A percentile compares a stretch with the other conserved stretches of the same genome.
Evolutionary conservation across 1,140 invertebrate genomes (phyloP).

Genomic region (Bombyx mori): DNA sequence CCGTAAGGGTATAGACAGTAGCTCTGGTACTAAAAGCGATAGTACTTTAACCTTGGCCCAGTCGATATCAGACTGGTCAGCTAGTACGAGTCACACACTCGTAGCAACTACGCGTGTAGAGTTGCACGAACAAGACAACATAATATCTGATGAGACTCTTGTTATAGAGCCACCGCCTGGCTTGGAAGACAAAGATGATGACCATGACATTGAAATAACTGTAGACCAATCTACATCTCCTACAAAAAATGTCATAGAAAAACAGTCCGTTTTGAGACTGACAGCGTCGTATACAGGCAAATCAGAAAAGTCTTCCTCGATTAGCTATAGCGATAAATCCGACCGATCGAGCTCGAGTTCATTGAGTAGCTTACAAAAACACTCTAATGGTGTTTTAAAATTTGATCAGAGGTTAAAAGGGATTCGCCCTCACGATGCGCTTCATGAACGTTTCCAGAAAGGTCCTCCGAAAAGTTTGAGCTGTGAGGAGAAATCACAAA

Average conservation of each 20-base stretch:
- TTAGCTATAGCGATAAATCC: slow-evolving; percentile 67
- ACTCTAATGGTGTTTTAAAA: slow-evolving; percentile 49
- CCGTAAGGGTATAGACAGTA: slow-evolving; percentile 62
- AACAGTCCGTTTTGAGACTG: slow-evolving; percentile 49
- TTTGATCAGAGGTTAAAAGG: slow-evolving; percentile 59
- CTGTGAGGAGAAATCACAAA: slow-evolving; percentile 61
- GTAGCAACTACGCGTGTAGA: slow-evolving; percentile 69
- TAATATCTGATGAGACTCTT: slow-evolving; percentile 40
- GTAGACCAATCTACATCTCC: slow-evolving; percentile 7
- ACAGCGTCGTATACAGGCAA: slow-evolving; percentile 42
- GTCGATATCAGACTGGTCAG: slow-evolving; percentile 75
- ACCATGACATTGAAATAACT: slow-evolving; percentile 17
- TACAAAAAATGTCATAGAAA: slow-evolving; percentile 19
- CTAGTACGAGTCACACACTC: slow-evolving; percentile 73
- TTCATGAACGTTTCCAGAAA: slow-evolving; percentile 65
- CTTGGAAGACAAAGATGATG: slow-evolving; percentile 5
- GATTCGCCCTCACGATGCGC: slow-evolving; percentile 35
- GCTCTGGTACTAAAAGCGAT: slow-evolving; percentile 75
- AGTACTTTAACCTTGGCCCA: slow-evolving; percentile 74
- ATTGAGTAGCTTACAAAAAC: slow-evolving; percentile 63
- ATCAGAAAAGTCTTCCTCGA: slow-evolving; percentile 58
- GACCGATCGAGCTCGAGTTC: slow-evolving; percentile 70
- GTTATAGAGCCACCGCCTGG: slow-evolving; percentile 23
- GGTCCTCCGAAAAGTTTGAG: slow-evolving; percentile 69
- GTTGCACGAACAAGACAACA: slow-evolving; percentile 37